Percentiles rank a stretch among this genome's conserved stretches.
Evolutionary conservation across 2,888 invertebrate species (phyloP).

Genomic region (Caenorhabditis sp.): DNA sequence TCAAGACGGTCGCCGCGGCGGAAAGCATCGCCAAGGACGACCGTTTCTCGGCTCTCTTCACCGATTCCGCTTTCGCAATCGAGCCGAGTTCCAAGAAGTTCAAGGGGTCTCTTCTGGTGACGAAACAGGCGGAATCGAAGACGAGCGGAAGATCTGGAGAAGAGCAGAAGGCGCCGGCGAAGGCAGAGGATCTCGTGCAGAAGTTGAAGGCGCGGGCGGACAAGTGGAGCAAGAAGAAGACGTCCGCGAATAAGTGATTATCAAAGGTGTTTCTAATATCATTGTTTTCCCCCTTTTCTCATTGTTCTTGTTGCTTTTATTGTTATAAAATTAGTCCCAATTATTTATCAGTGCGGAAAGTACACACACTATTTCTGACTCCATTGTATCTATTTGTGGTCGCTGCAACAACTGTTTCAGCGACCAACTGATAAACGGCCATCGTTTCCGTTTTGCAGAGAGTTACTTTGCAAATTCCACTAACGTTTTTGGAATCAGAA

Average conservation of each 20-base stretch:
- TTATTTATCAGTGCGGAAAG: too few species aligned
- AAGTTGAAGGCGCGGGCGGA: slow-evolving; percentile 60
- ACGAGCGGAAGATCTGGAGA: not conserved
- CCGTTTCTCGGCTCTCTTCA: slow-evolving; percentile 76
- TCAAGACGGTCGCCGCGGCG: slow-evolving; percentile 54
- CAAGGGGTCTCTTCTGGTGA: slow-evolving; percentile 47
- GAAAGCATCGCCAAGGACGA: slow-evolving; percentile 65
- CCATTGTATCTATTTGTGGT: slow-evolving; percentile 6
- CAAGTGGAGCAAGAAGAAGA: slow-evolving; percentile 46
- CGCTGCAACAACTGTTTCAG: slow-evolving; percentile 40
- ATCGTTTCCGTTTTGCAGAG: slow-evolving; percentile 13
- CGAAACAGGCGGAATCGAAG: slow-evolving; percentile 51
- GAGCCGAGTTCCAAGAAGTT: slow-evolving; percentile 65
- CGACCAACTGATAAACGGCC: slow-evolving; percentile 32
- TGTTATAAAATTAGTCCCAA: too few species aligned
- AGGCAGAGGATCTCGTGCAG: slow-evolving; percentile 46
- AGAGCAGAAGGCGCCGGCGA: slow-evolving; percentile 4
- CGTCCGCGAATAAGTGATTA: slow-evolving; percentile 4
- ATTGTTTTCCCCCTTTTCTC: slow-evolving; percentile 24
- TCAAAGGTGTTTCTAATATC: not conserved
- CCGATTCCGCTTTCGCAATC: slow-evolving; percentile 74
- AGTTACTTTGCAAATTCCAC: not conserved
- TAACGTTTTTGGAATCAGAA: slow-evolving; percentile 12
- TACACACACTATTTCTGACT: not conserved
- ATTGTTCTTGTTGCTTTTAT: slow-evolving; percentile 3